Evolutionary conservation across 2,888 invertebrate species (phyloP), one percentile per base, ranked within the genome.

Genomic region (Conchocele bisecta): DNA sequence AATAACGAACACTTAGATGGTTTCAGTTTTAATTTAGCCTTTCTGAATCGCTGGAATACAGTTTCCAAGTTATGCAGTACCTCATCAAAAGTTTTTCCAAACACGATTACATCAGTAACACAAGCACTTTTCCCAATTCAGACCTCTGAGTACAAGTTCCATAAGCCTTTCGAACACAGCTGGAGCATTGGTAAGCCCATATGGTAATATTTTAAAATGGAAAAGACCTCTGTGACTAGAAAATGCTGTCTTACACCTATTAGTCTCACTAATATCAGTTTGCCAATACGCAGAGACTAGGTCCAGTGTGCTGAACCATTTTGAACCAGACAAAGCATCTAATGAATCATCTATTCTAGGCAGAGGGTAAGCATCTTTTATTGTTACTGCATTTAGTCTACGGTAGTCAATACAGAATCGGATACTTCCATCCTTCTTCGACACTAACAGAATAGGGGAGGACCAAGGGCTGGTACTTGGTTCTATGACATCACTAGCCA

Each of bases 401-500:
- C 65, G 17, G 22, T 65, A 65, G 22, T 65, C 65, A 15, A 75
- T 46, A 53, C 75, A 75, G 28, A 75, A 75, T 7, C 70, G 13
- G n/a, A 57, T 66, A 15, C 63, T 46, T 22, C 74, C 69, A 51
- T 65, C 60, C 24, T 74, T 74, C 28, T 74, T 74, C 0, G 60
- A n/a, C 6, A 68, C 69, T 17, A 69, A 24, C 6, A 69, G 54
- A 42, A 67, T 44, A 24, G n/a, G 63, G 20, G 63, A 63, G 4
- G 72, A 61, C 72, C 72, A 72, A 9, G 68, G 68, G 50, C 74
- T 69, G 15, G 54, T 74, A 1, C 63, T 67, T 17, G 65, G 56
- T 48, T 73, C 73, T 33, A 67, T 73, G 1, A 73, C 53, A n/a
- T 26, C 70, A 3, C 46, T 26, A 20, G 53, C 54, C 15, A 48